A percentile compares a stretch with the other conserved stretches of the same genome.
Conservation (phyloP, 2,113 vertebrate genomes). For the Silurus glanis region DNA sequence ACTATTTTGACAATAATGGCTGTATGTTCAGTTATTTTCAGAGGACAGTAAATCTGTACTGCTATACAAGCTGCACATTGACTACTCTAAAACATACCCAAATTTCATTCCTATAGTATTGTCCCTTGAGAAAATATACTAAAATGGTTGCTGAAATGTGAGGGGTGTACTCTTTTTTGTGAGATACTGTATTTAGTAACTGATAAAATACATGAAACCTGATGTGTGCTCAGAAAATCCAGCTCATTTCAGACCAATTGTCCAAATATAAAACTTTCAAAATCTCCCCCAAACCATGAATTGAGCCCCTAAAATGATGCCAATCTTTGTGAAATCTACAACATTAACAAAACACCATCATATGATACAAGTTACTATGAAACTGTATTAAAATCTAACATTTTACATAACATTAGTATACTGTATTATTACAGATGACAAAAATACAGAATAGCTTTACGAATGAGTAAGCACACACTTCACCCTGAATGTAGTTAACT, state of each 20-base stretch:
- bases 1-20: no score
- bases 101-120: no score
- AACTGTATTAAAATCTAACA: not conserved
- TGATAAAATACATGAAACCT: not conserved
- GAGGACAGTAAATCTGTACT: no score
- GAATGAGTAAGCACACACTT: not conserved
- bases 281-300: not conserved
- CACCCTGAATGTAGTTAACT: not conserved
- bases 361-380: no score
- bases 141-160: no score
- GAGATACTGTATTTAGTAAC: not conserved
- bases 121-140: no score
- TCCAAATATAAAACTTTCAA: not conserved
- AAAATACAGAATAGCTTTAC: not conserved
- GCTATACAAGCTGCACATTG: no score
- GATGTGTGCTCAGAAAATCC: slow-evolving; percentile 1
- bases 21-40: no score
- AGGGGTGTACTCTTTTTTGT: no score
- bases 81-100: no score
- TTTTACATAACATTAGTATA: not conserved
- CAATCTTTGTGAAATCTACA: not conserved
- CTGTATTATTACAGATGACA: not conserved
- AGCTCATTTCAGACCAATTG: not conserved
- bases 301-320: not conserved
- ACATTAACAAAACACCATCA: not conserved